Conservation (phyloP, 2,113 vertebrate genomes). For the Nannospalax galili region DNA sequence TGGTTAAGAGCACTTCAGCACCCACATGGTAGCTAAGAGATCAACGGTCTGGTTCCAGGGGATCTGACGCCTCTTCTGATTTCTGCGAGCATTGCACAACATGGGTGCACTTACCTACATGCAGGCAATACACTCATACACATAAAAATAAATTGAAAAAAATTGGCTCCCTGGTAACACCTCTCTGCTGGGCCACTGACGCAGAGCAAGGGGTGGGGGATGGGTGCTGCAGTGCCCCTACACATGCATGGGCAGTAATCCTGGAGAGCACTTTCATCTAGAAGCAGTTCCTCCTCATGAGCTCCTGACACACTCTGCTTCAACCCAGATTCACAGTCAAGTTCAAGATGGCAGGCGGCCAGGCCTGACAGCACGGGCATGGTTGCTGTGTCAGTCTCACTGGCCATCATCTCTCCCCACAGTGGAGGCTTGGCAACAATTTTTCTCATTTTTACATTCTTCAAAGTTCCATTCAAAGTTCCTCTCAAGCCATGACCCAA, state of each 20-base stretch:
- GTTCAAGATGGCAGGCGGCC: neutral
- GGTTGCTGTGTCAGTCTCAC: rapidly evolving
- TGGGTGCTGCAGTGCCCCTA: too few relatives aligned
- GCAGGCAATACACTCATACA: too few relatives aligned
- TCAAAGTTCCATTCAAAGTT: neutral
- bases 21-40: too few relatives aligned
- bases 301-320: neutral
- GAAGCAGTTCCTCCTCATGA: neutral
- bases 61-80: too few relatives aligned
- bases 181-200: neutral
- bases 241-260: neutral
- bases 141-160: too few relatives aligned
- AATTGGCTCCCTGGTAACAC: neutral
- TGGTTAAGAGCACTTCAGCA: too few relatives aligned
- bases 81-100: too few relatives aligned
- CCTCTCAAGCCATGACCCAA: neutral
- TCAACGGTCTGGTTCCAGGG: too few relatives aligned
- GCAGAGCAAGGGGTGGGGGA: too few relatives aligned
- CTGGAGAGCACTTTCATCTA: neutral
- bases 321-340: neutral
- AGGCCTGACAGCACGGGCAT: neutral
- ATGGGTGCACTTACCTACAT: too few relatives aligned
- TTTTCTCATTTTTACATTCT: neutral
- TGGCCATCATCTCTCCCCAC: neutral
- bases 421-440: neutral